These are phyloP conservation scores for Ernsta delagoae DNA, from an alignment of 2,888 invertebrate species.

Conservation along the genomic window DNA sequence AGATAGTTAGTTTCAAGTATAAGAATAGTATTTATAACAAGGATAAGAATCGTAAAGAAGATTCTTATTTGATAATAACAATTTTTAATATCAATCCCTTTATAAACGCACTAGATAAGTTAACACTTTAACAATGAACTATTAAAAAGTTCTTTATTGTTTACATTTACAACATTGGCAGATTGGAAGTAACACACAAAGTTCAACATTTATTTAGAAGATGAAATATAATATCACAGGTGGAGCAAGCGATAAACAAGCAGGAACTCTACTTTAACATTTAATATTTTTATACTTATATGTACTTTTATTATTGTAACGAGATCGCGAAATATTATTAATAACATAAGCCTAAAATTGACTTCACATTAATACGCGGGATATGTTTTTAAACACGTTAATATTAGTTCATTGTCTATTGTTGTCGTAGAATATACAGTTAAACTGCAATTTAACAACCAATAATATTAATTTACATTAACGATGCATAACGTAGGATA, in stretches of 20 bases:
- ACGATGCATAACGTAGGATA: constrained; percentile 59
- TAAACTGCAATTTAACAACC: constrained; percentile 58
- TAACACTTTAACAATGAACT: constrained; percentile 57
- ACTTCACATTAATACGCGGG: constrained; percentile 67
- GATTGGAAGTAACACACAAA: constrained; percentile 61
- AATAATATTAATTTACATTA: constrained; percentile 59
- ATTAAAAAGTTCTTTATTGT: constrained; percentile 61
- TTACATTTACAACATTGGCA: constrained; percentile 58
- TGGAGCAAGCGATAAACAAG: constrained; percentile 77
- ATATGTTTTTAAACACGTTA: constrained; percentile 68
- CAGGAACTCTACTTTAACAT: constrained; percentile 76
- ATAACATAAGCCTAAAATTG: constrained; percentile 74
- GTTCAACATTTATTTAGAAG: constrained; percentile 59
- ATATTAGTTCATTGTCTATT: constrained; percentile 54
- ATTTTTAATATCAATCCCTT: constrained; percentile 49
- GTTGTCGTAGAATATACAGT: constrained; percentile 52
- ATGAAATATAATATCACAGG: constrained; percentile 78
- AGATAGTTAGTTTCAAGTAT: constrained; percentile 36
- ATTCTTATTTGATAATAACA: constrained; percentile 39
- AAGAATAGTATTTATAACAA: constrained; percentile 43
- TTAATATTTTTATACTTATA: constrained; percentile 49
- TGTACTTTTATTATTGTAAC: constrained; percentile 53
- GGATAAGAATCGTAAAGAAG: constrained; percentile 50
- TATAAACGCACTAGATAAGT: constrained; percentile 49
- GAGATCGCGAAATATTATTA: constrained; percentile 51